phyloP scores from a whole-genome alignment of 2,797 vertebrate genomes.

The Thalassophryne amazonica region DNA sequence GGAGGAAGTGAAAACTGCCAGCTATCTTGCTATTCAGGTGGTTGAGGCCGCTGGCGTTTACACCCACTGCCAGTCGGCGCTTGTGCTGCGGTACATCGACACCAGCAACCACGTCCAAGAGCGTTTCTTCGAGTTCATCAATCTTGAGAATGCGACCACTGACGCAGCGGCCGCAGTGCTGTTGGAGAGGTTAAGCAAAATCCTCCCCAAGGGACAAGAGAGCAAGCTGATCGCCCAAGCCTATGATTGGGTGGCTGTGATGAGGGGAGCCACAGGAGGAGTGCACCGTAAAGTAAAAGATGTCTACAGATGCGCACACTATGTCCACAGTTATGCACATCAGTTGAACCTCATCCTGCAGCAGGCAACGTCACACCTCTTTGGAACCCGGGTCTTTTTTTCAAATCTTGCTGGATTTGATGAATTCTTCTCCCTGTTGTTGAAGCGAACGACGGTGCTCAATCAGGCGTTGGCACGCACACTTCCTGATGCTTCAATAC shows the following conservation, averaged over 20 bases:
- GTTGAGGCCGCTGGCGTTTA: conserved; percentile 3
- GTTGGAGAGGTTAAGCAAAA: background rate
- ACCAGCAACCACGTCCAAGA: background rate
- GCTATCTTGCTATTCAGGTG: conserved; percentile 3
- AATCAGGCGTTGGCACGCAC: background rate
- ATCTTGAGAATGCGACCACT: background rate
- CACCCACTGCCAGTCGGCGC: conserved; percentile 5
- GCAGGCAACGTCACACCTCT: conserved; percentile 2
- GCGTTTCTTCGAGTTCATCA: conserved; percentile 6
- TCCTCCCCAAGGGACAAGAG: background rate
- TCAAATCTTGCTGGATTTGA: too few relatives aligned
- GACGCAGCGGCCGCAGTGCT: background rate
- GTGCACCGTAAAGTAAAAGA: background rate
- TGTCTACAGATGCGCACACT: background rate
- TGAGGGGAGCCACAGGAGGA: background rate
- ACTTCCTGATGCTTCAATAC: conserved; percentile 1
- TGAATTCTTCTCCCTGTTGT: conserved; percentile 8
- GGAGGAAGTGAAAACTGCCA: conserved; percentile 4
- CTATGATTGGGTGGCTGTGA: background rate
- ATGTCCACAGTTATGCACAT: too few relatives aligned
- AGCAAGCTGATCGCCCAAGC: background rate
- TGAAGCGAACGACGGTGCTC: conserved; percentile 6
- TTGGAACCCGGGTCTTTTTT: too few relatives aligned
- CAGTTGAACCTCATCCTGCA: conserved; percentile 1
- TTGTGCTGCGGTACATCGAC: background rate